Percentiles rank a stretch among this genome's conserved stretches.
Conservation (phyloP, 2,113 vertebrate genomes). For the Silurus asotus region DNA sequence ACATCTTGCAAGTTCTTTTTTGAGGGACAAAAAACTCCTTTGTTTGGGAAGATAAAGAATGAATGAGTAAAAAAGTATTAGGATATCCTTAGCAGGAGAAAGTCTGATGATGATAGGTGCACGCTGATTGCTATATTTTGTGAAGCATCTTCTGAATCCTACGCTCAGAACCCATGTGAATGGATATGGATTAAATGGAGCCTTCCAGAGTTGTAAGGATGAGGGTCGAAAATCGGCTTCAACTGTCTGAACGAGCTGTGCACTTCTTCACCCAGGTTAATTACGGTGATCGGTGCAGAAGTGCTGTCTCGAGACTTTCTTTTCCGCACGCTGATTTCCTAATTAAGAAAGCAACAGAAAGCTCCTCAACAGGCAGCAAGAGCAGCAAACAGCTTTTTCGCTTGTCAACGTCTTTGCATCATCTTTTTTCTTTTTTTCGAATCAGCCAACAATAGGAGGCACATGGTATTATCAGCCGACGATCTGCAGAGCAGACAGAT, state of each 20-base stretch:
- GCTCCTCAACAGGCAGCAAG: background rate
- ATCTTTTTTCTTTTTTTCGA: background rate
- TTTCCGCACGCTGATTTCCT: constrained; percentile 25
- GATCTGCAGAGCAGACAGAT: constrained; percentile 6
- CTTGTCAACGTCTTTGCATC: background rate
- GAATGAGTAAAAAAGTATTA: too few relatives aligned
- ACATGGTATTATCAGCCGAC: background rate
- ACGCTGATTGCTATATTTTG: background rate
- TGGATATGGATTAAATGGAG: background rate
- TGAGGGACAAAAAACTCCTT: background rate
- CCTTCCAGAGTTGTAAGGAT: background rate
- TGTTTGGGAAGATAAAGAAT: background rate
- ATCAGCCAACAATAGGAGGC: constrained; percentile 7
- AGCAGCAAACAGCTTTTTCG: background rate
- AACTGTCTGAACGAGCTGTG: background rate
- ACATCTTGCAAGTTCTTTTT: background rate
- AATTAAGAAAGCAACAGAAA: constrained; percentile 3
- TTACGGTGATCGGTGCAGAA: constrained; percentile 34
- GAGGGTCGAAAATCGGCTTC: background rate
- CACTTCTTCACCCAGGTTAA: constrained; percentile 21
- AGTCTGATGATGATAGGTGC: too few relatives aligned
- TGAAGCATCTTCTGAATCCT: background rate
- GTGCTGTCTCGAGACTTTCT: constrained; percentile 6
- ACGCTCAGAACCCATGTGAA: background rate
- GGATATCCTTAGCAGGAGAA: too few relatives aligned